Evolutionary conservation across 2,797 vertebrate genomes (phyloP), one percentile per base, ranked within the genome.

Genomic region (Myiotriccus ornatus): DNA sequence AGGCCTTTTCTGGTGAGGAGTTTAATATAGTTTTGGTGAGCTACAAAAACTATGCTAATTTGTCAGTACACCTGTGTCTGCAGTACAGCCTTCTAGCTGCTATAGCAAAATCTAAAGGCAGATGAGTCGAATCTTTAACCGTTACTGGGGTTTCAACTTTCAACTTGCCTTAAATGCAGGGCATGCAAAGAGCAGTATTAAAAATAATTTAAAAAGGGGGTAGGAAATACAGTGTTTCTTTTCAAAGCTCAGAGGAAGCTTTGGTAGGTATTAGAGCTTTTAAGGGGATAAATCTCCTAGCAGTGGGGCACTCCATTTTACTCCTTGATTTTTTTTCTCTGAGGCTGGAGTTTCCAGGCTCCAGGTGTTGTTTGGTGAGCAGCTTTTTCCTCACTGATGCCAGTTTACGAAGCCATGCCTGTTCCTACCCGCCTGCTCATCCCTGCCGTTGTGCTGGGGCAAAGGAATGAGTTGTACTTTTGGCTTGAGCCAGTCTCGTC

Each of bases 381-480:
- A 65, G 4, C 9, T 50, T 57, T 70, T 91, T 55, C 41, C 67
- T 74, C 41, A 67, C 21, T 16, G 13, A 17, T 20, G 23, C 37
- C 24, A 12, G 32, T 37, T 84, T n/a, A 37, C 0, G 0, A 20
- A 49, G 28, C 69, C 5, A 0, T 73, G 60, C 49, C 39, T 52
- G 41, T 86, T 80, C 35, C 25, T 86, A 37, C 81, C 47, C 0
- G 0, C 23, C 80, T 74, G 47, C 44, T 81, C 28, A 22, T 52
- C 56, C 57, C n/a, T 73, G 43, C 32, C 12, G 4, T 37, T 27
- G 30, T n/a, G 59, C 59, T 15, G 30, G 30, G 41, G 28, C 15
- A 43, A 43, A 44, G 46, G 65, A 70, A 32, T 23, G 69, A 47
- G 56, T 47, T 0, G 1, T 1, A 1, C 16, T 67, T 86, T 39